Percentiles rank a stretch among this genome's conserved stretches.
These are phyloP conservation scores for Apamea crenata DNA, from an alignment of 2,888 invertebrate species.

Conservation along the genomic window DNA sequence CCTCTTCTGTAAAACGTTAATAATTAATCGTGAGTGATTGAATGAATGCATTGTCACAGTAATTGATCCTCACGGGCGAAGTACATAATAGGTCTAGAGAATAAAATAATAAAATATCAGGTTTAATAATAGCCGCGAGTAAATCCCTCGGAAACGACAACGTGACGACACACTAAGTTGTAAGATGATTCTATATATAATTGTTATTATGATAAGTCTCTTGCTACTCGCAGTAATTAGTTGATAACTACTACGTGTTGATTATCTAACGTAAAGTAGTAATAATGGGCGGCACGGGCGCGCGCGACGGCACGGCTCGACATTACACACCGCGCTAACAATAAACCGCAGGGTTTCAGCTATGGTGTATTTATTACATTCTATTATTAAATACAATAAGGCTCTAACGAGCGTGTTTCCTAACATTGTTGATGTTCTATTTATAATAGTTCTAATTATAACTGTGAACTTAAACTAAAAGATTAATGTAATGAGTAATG, in stretches of 20 bases:
- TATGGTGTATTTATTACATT: conserved; percentile 3
- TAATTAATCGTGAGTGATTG: not conserved
- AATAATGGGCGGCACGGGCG: not conserved
- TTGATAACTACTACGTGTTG: not conserved
- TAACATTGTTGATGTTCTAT: conserved; percentile 14
- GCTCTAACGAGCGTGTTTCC: not conserved
- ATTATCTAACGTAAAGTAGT: not conserved
- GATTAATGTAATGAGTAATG: not conserved
- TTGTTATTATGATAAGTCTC: not conserved
- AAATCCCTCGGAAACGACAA: not conserved
- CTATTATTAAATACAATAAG: conserved; percentile 8
- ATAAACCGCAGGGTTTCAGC: conserved; percentile 43
- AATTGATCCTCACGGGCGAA: not conserved
- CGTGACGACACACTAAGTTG: not conserved
- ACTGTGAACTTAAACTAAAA: not conserved
- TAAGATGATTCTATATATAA: conserved; percentile 1
- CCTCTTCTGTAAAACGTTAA: conserved; percentile 18
- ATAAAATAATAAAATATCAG: conserved; percentile 22
- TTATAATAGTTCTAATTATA: conserved; percentile 2
- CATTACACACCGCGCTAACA: not conserved
- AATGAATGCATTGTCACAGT: not conserved
- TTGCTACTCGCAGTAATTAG: not conserved
- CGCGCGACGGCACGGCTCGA: conserved; percentile 7
- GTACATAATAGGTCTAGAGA: not conserved
- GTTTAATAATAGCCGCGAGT: conserved; percentile 13